Evolutionary conservation across 2,888 invertebrate species (phyloP).

Genomic region (Piscicola geometra): DNA sequence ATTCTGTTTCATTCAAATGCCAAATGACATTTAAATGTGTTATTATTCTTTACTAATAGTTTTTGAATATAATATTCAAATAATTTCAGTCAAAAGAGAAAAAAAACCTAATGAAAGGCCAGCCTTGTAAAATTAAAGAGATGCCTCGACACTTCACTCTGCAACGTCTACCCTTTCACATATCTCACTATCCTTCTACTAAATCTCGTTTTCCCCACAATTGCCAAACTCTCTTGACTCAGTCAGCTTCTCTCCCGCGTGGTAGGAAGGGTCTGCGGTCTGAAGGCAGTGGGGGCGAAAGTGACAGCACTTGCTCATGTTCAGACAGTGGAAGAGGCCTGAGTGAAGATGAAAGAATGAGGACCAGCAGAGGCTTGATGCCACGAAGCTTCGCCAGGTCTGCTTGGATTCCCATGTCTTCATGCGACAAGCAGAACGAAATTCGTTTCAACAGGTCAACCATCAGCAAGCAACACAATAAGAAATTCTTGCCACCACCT

Average conservation of each 20-base stretch:
- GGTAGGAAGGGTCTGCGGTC: background rate
- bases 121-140: too few species aligned
- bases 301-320: slow-evolving; percentile 39
- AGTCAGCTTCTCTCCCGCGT: background rate
- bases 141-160: background rate
- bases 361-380: slow-evolving; percentile 18
- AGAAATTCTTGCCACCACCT: background rate
- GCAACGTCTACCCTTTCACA: background rate
- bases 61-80: too few species aligned
- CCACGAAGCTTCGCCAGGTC: background rate
- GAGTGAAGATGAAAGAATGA: slow-evolving; percentile 37
- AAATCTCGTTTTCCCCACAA: background rate
- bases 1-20: too few species aligned
- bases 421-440: background rate
- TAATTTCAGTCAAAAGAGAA: too few species aligned
- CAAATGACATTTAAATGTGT: too few species aligned
- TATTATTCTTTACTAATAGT: too few species aligned
- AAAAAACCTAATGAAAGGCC: too few species aligned
- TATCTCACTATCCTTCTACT: background rate
- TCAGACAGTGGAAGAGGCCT: slow-evolving; percentile 40
- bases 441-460: background rate
- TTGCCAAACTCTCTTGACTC: background rate
- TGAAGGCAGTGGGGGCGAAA: background rate
- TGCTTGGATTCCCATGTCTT: background rate
- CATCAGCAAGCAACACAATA: background rate